Evolutionary conservation across 2,888 invertebrate species (phyloP).

Genomic region (Nudaria mundana): DNA sequence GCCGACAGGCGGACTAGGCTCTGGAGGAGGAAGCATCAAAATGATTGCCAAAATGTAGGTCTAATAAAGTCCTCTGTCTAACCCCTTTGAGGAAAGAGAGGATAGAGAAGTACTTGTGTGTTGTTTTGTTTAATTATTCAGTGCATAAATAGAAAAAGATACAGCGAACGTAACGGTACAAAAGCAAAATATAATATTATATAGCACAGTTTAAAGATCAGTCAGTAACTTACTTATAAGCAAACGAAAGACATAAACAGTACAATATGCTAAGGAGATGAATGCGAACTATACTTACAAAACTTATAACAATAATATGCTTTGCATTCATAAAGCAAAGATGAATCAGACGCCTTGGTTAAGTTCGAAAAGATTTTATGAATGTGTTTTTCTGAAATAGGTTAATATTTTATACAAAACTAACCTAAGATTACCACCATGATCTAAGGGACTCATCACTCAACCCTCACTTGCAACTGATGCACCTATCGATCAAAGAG

Average conservation of each 20-base stretch:
- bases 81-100: too few relatives aligned
- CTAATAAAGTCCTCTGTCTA: too few relatives aligned
- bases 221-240: constrained; percentile 14
- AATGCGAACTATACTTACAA: constrained; percentile 21
- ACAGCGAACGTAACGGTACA: constrained; percentile 31
- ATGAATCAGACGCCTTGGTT: constrained; percentile 13
- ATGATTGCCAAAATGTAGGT: too few relatives aligned
- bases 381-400: background rate
- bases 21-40: too few relatives aligned
- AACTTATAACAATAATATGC: constrained; percentile 13
- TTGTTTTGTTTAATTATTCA: too few relatives aligned
- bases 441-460: too few relatives aligned
- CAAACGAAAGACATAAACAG: constrained; percentile 32
- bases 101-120: too few relatives aligned
- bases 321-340: constrained; percentile 11
- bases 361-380: background rate
- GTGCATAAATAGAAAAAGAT: constrained; percentile 23
- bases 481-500: too few relatives aligned
- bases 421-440: too few relatives aligned
- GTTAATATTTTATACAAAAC: background rate
- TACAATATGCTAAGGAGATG: constrained; percentile 33
- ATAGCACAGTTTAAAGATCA: too few relatives aligned
- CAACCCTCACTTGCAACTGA: too few relatives aligned
- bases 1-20: too few relatives aligned
- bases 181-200: constrained; percentile 29